These are phyloP conservation scores for Drosophila tani DNA, from an alignment of 1,140 invertebrate genomes.

Conservation along the genomic window DNA sequence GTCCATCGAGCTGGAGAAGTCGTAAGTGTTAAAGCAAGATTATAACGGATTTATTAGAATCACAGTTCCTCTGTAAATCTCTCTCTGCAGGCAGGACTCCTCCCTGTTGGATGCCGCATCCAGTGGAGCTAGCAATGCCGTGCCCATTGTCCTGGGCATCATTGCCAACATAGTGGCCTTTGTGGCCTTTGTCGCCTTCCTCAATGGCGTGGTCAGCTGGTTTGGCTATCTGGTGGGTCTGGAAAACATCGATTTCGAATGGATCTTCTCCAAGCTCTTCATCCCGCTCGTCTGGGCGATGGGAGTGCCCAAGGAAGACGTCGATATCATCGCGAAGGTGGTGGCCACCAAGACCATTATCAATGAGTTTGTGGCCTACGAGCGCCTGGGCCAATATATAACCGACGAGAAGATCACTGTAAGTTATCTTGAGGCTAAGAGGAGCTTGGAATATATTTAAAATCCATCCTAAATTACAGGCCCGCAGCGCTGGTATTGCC, in stretches of 20 bases:
- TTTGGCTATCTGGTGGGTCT: constrained; percentile 90
- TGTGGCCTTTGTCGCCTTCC: constrained; percentile 93
- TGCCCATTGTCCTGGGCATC: constrained; percentile 94
- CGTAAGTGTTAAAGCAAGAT: constrained; percentile 85
- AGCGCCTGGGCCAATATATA: constrained; percentile 90
- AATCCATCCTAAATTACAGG: constrained; percentile 84
- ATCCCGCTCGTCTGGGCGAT: constrained; percentile 92
- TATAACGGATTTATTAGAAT: background rate
- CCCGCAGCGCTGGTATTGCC: constrained; percentile 91
- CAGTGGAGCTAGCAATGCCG: constrained; percentile 93
- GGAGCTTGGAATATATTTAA: background rate
- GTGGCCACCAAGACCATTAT: constrained; percentile 96
- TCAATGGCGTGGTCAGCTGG: constrained; percentile 93
- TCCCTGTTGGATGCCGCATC: constrained; percentile 95
- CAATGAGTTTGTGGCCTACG: constrained; percentile 97
- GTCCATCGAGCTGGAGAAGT: constrained; percentile 88
- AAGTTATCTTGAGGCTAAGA: constrained; percentile 54
- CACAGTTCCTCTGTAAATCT: constrained; percentile 1
- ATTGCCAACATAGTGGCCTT: constrained; percentile 97
- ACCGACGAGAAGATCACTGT: constrained; percentile 87
- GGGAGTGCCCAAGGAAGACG: constrained; percentile 91
- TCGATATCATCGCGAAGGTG: constrained; percentile 91
- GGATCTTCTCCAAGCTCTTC: constrained; percentile 93
- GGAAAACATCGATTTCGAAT: constrained; percentile 87
- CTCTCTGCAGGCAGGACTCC: constrained; percentile 88